These are phyloP conservation scores for Zaprionus nigranus DNA, from an alignment of 1,140 invertebrate genomes.

Conservation along the genomic window DNA sequence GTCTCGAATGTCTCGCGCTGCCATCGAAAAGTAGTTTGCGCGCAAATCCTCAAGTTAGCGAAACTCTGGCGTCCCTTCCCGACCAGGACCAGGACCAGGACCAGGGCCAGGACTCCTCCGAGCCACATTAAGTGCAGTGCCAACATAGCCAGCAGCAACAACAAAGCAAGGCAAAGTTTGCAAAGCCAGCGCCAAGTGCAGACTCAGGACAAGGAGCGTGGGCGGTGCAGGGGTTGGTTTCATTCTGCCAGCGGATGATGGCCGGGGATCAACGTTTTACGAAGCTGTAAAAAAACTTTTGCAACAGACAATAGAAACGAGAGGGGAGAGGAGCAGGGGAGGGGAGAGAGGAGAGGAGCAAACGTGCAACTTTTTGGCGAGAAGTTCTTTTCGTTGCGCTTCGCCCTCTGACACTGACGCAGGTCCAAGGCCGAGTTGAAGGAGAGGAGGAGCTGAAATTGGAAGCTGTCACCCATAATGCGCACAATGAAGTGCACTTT, in stretches of 20 bases:
- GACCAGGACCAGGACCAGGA: too few relatives aligned
- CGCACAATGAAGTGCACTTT: conserved; percentile 82
- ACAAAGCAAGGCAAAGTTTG: conserved; percentile 47
- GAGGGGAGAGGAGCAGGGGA: too few relatives aligned
- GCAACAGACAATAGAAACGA: conserved; percentile 25
- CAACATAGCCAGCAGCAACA: conserved; percentile 49
- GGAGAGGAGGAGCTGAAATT: conserved; percentile 6
- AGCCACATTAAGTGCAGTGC: conserved; percentile 71
- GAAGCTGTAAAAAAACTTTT: conserved; percentile 44
- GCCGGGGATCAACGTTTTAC: conserved; percentile 72
- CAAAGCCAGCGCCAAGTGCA: conserved; percentile 47
- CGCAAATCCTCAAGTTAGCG: conserved; percentile 82
- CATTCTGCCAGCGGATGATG: conserved; percentile 70
- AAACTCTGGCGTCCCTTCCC: conserved; percentile 50
- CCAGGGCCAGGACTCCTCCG: conserved; percentile 45
- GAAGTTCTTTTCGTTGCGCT: conserved; percentile 76
- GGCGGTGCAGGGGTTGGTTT: conserved; percentile 3
- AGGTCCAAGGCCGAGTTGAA: conserved; percentile 17
- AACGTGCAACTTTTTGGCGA: conserved; percentile 56
- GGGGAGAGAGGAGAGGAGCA: too few relatives aligned
- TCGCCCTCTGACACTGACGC: conserved; percentile 66
- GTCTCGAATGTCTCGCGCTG: conserved; percentile 57
- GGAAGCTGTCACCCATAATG: conserved; percentile 76
- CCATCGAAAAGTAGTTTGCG: conserved; percentile 83
- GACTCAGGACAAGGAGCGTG: background rate